A percentile compares a stretch with the other conserved stretches of the same genome.
phyloP scores from a whole-genome alignment of 2,797 vertebrate genomes.

The Falco peregrinus region DNA sequence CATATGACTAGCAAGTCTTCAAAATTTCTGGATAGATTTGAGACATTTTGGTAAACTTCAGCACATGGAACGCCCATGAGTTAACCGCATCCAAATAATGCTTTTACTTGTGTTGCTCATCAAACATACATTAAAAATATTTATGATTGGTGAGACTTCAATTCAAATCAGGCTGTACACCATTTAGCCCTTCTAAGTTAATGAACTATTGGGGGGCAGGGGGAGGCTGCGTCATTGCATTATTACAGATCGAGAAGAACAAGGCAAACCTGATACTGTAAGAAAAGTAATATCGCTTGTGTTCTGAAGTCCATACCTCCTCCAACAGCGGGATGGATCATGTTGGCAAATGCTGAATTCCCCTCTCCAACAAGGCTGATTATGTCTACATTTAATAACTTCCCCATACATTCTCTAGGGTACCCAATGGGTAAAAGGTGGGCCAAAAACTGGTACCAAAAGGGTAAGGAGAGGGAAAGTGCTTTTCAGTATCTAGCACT shows the following conservation, averaged over 20 bases:
- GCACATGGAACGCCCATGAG: neutral
- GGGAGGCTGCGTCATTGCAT: neutral
- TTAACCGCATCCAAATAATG: neutral
- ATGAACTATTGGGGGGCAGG: neutral
- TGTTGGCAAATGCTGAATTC: neutral
- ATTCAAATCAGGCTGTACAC: neutral
- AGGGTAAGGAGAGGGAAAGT: neutral
- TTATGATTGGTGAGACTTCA: neutral
- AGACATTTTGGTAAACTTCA: neutral
- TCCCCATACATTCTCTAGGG: neutral
- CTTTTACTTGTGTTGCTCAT: neutral
- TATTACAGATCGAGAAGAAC: neutral
- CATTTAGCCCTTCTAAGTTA: neutral
- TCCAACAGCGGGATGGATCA: neutral
- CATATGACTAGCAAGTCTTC: neutral
- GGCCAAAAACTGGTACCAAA: neutral
- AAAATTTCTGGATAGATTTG: neutral
- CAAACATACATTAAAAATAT: neutral
- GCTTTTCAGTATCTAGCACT: neutral
- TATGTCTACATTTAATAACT: neutral
- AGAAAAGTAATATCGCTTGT: neutral
- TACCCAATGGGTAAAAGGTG: neutral
- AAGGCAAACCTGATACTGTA: neutral
- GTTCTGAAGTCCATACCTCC: neutral
- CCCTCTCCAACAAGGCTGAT: neutral